These are phyloP conservation scores for Monochamus alternatus DNA, from an alignment of 2,888 invertebrate genomes.

Conservation along the genomic window DNA sequence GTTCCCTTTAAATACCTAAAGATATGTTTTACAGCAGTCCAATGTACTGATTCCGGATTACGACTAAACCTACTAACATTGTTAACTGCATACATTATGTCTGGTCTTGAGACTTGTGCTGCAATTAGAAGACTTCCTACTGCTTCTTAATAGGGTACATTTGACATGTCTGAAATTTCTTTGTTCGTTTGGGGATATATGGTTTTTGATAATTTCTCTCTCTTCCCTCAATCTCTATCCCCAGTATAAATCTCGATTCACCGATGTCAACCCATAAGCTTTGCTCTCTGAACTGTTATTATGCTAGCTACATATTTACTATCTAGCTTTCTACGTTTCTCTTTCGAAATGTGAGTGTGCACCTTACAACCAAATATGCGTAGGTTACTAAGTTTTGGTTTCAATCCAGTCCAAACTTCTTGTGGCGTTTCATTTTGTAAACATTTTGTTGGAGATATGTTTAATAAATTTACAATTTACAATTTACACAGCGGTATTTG, in stretches of 20 bases:
- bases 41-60: conserved; percentile 17
- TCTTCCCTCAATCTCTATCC: no score
- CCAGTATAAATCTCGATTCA: no score
- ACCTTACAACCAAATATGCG: conserved; percentile 43
- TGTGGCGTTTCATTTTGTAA: conserved; percentile 16
- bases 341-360: not conserved
- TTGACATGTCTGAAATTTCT: no score
- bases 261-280: not conserved
- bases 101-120: not conserved
- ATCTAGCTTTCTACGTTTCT: not conserved
- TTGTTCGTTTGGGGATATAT: no score
- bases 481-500: not conserved
- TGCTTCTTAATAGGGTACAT: not conserved
- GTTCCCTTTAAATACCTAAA: conserved; percentile 17
- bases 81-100: no score
- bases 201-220: not conserved
- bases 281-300: conserved; percentile 21
- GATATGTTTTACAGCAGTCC: conserved; percentile 28
- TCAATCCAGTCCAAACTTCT: conserved; percentile 35
- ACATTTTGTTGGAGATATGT: conserved; percentile 18
- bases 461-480: no score
- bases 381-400: conserved; percentile 32
- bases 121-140: not conserved
- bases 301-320: conserved; percentile 23
- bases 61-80: not conserved